Conservation (phyloP, 2,888 invertebrate genomes). For the Drosophila macrospina region DNA sequence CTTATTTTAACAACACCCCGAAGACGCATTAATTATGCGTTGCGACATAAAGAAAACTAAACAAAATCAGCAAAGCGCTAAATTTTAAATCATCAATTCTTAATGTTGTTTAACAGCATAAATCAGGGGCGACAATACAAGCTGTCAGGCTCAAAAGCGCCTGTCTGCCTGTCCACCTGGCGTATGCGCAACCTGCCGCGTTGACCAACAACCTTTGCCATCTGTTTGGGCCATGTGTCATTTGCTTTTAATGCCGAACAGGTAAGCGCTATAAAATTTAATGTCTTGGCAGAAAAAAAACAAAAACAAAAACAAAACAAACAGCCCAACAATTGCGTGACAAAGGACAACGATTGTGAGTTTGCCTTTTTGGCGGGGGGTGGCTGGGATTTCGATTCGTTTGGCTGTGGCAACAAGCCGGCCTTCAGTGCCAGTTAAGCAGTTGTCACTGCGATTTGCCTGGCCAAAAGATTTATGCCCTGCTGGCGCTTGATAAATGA, state of each 20-base stretch:
- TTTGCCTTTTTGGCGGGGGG: conserved; percentile 48
- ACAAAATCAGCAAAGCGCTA: conserved; percentile 30
- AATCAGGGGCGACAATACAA: conserved; percentile 58
- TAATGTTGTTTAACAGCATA: conserved; percentile 62
- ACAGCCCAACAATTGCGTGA: conserved; percentile 55
- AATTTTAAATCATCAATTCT: conserved; percentile 71
- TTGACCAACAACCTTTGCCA: conserved; percentile 47
- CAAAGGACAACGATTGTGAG: conserved; percentile 50
- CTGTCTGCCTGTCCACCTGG: conserved; percentile 16
- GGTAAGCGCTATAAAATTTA: conserved; percentile 75
- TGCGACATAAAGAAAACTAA: conserved; percentile 43
- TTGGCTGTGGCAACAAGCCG: conserved; percentile 27
- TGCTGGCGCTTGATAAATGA: conserved; percentile 71
- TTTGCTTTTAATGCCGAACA: conserved; percentile 68
- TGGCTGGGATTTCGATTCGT: conserved; percentile 19
- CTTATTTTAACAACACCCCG: conserved; percentile 32
- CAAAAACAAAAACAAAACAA: conserved; percentile 6
- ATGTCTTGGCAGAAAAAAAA: conserved; percentile 46
- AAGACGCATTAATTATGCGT: conserved; percentile 47
- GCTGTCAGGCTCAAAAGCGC: not conserved
- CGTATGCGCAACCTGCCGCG: conserved; percentile 48
- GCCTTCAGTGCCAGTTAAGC: conserved; percentile 47
- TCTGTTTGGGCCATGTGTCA: conserved; percentile 44
- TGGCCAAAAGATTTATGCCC: conserved; percentile 68
- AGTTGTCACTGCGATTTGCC: conserved; percentile 74